Conservation (phyloP, 1,140 invertebrate species). For the Trichogramma pretiosum region DNA sequence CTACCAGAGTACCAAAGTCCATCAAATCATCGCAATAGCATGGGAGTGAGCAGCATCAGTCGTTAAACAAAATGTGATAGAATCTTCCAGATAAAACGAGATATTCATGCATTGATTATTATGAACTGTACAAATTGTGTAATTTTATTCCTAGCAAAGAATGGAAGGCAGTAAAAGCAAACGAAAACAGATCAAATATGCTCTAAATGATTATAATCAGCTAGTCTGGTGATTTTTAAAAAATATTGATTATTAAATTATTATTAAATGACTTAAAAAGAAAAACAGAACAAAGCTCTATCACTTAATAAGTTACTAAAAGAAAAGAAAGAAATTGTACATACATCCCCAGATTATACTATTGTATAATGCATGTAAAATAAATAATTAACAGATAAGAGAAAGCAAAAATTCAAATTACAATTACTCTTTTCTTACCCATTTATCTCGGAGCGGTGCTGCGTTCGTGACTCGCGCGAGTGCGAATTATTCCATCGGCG, state of each 20-base stretch:
- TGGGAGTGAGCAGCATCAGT: slow-evolving; percentile 7
- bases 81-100: slow-evolving; percentile 1
- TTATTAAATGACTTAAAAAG: no score
- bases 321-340: not conserved
- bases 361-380: slow-evolving; percentile 9
- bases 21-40: slow-evolving; percentile 1
- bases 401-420: no score
- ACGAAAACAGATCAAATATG: no score
- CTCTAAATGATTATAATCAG: slow-evolving; percentile 1
- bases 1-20: slow-evolving; percentile 3
- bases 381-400: slow-evolving; percentile 7
- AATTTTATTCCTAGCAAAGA: slow-evolving; percentile 3
- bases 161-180: no score
- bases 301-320: slow-evolving; percentile 1
- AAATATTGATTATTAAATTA: no score
- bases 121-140: slow-evolving; percentile 9
- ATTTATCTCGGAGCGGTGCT: no score
- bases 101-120: no score
- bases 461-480: no score
- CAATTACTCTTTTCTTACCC: no score
- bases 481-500: no score
- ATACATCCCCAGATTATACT: slow-evolving; percentile 2
- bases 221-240: slow-evolving; percentile 1
- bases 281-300: no score
- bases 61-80: not conserved